Base-by-base conservation (phyloP, 2,113 vertebrate genomes). In the Clarias macrocephalus region DNA sequence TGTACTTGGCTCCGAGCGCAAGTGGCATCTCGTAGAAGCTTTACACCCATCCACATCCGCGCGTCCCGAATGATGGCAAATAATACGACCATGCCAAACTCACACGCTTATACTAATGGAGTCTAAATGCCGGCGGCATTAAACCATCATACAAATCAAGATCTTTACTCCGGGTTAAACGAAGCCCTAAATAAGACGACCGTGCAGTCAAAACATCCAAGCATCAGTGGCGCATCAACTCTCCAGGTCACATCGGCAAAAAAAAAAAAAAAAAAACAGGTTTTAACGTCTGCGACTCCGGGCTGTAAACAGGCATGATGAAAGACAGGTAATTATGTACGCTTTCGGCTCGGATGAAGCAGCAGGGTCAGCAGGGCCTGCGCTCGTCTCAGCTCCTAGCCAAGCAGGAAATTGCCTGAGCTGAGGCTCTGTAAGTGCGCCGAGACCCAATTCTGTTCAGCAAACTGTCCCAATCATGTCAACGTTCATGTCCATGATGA, bases 391-490 rank as follows among this genome's bases (percentile, higher is more conserved):
- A 72, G 79, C 73, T 63, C 28, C 7, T 48, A 54, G 57, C 66
- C 86, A 88, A 72, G 83, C 83, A 79, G 80, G 81, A 89, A 89
- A 89, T 87, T 89, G 88, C 59, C 75, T 84, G 63, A 62, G 83
- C 82, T 83, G 52, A 30, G 25, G 48, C 37, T 80, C 56, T 81
- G n/a, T 75, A 68, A 79, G 33, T 80, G 68, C 25, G 48, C 77
- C 4, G 42, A 48, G 73, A 23, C 56, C 28, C 21, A 63, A 83
- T 79, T 83, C 37, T 59, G 75, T 65, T 88, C 28, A 62, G 70
- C 30, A 83, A 88, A 85, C 88, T 33, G 23, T 16, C 52, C 10
- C 66, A 77, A 42, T 15, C 33, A 37, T 3, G 33, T 13, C 56
- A 13, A 33, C 8, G 33, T 59, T 80, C 56, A 48, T 80, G 48